Base-by-base conservation (phyloP, 2,113 vertebrate genomes). In the Gobius niger region DNA sequence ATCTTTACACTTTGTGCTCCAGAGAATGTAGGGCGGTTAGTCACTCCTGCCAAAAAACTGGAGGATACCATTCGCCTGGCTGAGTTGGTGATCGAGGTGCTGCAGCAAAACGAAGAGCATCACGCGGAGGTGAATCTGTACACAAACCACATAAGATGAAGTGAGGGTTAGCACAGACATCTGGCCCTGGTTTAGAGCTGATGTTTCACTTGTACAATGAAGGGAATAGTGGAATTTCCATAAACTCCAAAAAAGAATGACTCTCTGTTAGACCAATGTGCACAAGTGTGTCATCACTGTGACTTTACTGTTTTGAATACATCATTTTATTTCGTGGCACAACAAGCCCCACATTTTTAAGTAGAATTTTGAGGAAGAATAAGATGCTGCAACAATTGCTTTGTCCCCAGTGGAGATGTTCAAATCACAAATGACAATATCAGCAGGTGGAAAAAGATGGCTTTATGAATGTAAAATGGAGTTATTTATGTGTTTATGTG, bases 1-100 rank as follows among this genome's bases (percentile, higher is more conserved):
- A 96, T 93, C 85, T 87, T 77, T 77, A 85, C 90, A 91, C 90
- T 94, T 93, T 98, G 91, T 95, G 92, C 95, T 94, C 79, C 94
- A 99, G 98, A 99, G 91, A 99, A 99, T 92, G 96, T 99, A 93
- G 98, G 97, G 70, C 95, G 95, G 52, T 95, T 99, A 94, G 94
- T 95, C 90, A 98, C 97, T 65, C 98, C 98, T 76, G 96, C 96
- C 92, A 99, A 99, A 95, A 98, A 98, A 86, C 94, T 99, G 75
- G 98, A 99, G 94, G 97, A 99, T 65, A 98, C 94, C 77, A 96
- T 99, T 76, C 97, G 96, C 41, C 94, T 99, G 87, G 94, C 97
- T 44, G 98, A 99, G 82, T 77, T 99, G 92, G 96, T 99, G 82
- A 98, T 99, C 59, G 98, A 99, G 91, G 98, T 99, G 64, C 95